Evolutionary conservation across 2,797 vertebrate species (phyloP), one percentile per base, ranked within the genome.

Genomic region (Notolabrus celidotus): DNA sequence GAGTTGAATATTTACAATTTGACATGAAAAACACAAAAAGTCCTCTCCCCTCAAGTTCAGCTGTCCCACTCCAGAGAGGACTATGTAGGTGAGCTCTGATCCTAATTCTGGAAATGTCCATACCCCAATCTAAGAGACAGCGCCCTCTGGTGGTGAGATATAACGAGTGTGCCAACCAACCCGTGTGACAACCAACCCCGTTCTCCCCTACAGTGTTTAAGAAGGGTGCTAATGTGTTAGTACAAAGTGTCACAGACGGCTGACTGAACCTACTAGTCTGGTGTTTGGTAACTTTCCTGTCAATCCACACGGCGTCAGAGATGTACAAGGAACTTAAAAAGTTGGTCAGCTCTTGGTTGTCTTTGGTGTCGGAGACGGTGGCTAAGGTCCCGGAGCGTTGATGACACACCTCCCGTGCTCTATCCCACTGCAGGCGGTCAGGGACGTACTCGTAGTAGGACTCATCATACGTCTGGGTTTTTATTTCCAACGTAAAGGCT

Each of bases 251-350:
- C 9, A 57, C 45, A 58, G 63, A 65, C 51, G 14, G 45, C 29
- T 64, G 16, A 70, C 8, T 64, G 10, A 61, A 91, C 90, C 79
- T 88, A 94, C 93, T 89, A 76, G 61, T 87, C 57, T 60, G 62
- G 60, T 67, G 83, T 52, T 74, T 77, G 49, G 31, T 49, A 38
- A 56, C 54, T 70, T 83, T 90, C 62, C 56, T 82, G 79, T 76
- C 88, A 60, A 94, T 92, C 94, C 95, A 95, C 36, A 94, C 91
- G 17, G 90, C 68, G 50, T 93, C 84, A 56, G 90, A 88, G 82
- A 95, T 87, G 68, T 94, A 92, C 34, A 90, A 36, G 33, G 92
- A 92, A 33, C 78, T 88, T n/a, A 95, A 83, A 77, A 92, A 93
- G 58, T n/a, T 77, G 45, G 72, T 82, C 1, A 95, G 70, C 51